Base-by-base conservation (phyloP, 2,888 invertebrate species). In the Euclidia mi region DNA sequence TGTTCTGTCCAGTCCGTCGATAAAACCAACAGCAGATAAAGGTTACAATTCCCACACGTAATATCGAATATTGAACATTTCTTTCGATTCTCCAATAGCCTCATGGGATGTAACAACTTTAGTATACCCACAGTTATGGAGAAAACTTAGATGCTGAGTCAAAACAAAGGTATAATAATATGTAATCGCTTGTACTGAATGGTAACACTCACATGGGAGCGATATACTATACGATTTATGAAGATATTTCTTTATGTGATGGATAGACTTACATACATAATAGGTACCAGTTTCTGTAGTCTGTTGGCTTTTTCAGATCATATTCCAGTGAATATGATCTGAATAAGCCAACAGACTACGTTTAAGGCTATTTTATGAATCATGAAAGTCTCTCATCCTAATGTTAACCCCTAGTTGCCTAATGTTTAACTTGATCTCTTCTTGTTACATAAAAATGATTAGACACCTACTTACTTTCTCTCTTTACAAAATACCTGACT, bases 111-210 rank as follows among this genome's bases (percentile, higher is more conserved):
- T 55, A 60, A 60, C 53, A 67, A 67, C 57, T 60, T 32, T 17
- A 46, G 41, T 47, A 64, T 53, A 58, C n/a, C n/a, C n/a, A n/a
- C 58, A 56, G 48, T 59, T 63, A 65, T 61, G 68, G 60, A 51
- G 35, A 50, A 55, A 71, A 34, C 29, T 29, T 49, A 20, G 12
- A 10, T 14, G 6, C 20, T 15, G 29, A 3, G 32, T 32, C 34
- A 25, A 45, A 14, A 35, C 34, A 32, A 44, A 17, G 7, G 11
- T n/a, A n/a, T n/a, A n/a, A 18, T 17, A 32, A 4, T 7, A 44
- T 32, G 32, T 44, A 32, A 28, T 29, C 29, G 14, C 15, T 14
- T 9, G 28, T 10, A 37, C 15, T 34, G 34, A 18, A 37, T 9
- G 35, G 35, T 35, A 35, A n/a, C 11, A 32, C n/a, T 15, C 37